Base-by-base conservation (phyloP, 2,888 invertebrate genomes). In the Calephelis perditalis region DNA sequence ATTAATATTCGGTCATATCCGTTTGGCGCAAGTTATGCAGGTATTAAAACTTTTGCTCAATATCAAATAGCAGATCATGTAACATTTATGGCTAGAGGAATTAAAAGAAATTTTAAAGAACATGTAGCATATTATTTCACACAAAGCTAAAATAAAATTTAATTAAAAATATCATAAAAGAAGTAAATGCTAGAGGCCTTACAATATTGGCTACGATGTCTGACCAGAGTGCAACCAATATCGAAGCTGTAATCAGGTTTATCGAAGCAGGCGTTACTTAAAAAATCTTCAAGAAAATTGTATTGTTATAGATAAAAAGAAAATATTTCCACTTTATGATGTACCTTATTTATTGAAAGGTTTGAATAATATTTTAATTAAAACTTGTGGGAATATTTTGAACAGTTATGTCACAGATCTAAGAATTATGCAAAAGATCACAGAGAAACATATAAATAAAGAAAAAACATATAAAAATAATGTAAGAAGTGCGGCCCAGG, bases 381-480 rank as follows among this genome's bases (percentile, higher is more conserved):
- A 70, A 64, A 60, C 67, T 44, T 12, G 56, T 72, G 70, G 71
- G 65, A 71, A 11, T 70, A 69, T 62, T 69, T 64, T 6, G 58
- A 71, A 63, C 57, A 45, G 49, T 1, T 71, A 6, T 69, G 70
- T 59, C 62, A 68, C 69, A 8, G 71, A 72, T 9, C 58, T 72
- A 7, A 45, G 63, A 52, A 44, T 65, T 0, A 37, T 69, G 7
- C 12, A 67, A 0, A 75, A 73, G 59, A 2, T 73, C 0, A 73
- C 73, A 0, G 71, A 73, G 9, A 71, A 70, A 46, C 71, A 70
- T 15, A 26, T 70, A 2, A 60, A 66, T 43, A 60, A 63, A 0
- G 60, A 69, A 10, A 73, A 72, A 68, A 70, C 68, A 9, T 68
- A 70, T 5, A 73, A 73, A 67, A 73, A 72, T 70, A 57, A 64